Conservation (phyloP, 2,113 vertebrate species). For the Lepus timidus region DNA sequence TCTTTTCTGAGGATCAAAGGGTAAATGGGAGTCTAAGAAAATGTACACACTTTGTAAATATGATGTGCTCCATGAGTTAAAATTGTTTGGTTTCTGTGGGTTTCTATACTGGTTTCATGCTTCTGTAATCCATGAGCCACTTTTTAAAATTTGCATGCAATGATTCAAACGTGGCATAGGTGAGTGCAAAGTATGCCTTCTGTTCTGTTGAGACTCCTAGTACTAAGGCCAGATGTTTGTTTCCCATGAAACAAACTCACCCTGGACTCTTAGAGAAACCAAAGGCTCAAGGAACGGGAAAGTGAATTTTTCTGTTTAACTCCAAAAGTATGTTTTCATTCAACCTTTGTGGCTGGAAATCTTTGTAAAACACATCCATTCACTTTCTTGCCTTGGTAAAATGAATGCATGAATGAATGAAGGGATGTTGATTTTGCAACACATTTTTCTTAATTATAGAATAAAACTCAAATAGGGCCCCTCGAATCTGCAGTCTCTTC, state of each 20-base stretch:
- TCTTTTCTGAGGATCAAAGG: background rate
- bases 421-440: background rate
- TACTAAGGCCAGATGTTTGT: background rate
- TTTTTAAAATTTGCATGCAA: background rate
- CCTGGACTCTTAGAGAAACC: background rate
- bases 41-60: background rate
- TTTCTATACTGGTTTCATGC: background rate
- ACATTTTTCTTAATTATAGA: background rate
- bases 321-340: conserved; percentile 36
- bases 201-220: background rate
- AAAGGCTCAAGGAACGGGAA: background rate
- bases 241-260: background rate
- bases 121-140: background rate
- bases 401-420: background rate
- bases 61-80: background rate
- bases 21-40: background rate
- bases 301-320: conserved; percentile 11
- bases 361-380: background rate
- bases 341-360: background rate
- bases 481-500: no score
- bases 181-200: background rate
- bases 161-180: background rate
- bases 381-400: background rate
- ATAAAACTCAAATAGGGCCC: background rate
- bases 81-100: background rate